A percentile compares a stretch with the other conserved stretches of the same genome.
Evolutionary conservation across 1,140 invertebrate genomes (phyloP).

Genomic region (Magallana gigas): DNA sequence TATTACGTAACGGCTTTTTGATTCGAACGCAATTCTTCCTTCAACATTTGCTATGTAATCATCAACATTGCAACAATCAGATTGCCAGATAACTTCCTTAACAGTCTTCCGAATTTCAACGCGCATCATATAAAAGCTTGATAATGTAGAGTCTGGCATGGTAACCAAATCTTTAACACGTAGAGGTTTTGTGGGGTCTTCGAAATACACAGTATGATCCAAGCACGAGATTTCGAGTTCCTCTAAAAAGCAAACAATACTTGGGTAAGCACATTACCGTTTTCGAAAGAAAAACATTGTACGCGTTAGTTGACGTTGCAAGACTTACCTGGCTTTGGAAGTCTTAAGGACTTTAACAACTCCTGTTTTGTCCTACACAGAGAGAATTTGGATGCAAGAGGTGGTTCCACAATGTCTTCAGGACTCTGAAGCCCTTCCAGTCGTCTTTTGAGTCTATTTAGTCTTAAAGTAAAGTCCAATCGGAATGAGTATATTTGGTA

Average conservation of each 20-base stretch:
- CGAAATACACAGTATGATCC: not conserved
- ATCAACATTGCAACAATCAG: not conserved
- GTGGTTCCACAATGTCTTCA: too few relatives aligned
- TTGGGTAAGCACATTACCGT: too few relatives aligned
- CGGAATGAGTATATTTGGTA: too few relatives aligned
- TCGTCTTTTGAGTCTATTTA: too few relatives aligned
- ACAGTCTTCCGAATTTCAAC: not conserved
- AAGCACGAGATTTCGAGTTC: not conserved
- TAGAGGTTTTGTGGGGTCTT: not conserved
- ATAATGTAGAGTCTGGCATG: not conserved
- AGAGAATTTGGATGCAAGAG: not conserved
- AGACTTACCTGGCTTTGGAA: not conserved
- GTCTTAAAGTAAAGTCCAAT: too few relatives aligned
- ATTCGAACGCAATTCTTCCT: not conserved
- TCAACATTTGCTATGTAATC: not conserved
- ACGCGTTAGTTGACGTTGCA: too few relatives aligned
- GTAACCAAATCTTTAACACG: not conserved
- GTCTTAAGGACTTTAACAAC: not conserved
- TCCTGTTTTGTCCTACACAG: not conserved
- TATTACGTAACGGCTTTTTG: not conserved
- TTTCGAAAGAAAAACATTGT: not conserved
- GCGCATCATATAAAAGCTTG: not conserved
- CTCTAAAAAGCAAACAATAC: not conserved
- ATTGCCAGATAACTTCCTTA: not conserved
- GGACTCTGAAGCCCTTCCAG: too few relatives aligned